These are phyloP conservation scores for Entomyzon cyanotis DNA, from an alignment of 2,113 vertebrate genomes.

Conservation along the genomic window DNA sequence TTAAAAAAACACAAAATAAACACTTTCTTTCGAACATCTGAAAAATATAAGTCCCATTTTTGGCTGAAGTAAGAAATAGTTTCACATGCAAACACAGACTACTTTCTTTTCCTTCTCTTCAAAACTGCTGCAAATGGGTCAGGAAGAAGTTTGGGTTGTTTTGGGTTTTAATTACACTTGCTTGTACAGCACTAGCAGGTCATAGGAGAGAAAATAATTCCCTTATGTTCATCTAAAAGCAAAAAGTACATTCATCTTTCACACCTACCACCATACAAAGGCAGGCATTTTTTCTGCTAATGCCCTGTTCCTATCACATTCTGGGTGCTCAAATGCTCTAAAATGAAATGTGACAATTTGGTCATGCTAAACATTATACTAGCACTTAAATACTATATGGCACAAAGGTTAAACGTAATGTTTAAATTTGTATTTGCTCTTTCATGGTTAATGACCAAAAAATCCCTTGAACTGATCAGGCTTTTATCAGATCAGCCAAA, in stretches of 20 bases:
- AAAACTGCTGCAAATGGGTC: neutral
- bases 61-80: neutral
- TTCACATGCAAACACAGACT: neutral
- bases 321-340: neutral
- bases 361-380: neutral
- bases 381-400: neutral
- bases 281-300: neutral
- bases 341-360: neutral
- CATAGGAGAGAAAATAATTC: neutral
- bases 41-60: neutral
- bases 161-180: neutral
- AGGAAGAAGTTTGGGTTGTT: neutral
- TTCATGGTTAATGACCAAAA: neutral
- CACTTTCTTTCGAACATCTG: neutral
- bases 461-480: neutral
- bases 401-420: neutral
- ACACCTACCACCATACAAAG: neutral
- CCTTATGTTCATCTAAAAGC: neutral
- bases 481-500: neutral
- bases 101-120: neutral
- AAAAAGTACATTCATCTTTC: neutral
- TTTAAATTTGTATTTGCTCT: neutral
- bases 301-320: neutral
- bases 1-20: neutral
- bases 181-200: neutral